These are phyloP conservation scores for Phyllostomus discolor DNA, from an alignment of 2,113 vertebrate species.

Conservation along the genomic window DNA sequence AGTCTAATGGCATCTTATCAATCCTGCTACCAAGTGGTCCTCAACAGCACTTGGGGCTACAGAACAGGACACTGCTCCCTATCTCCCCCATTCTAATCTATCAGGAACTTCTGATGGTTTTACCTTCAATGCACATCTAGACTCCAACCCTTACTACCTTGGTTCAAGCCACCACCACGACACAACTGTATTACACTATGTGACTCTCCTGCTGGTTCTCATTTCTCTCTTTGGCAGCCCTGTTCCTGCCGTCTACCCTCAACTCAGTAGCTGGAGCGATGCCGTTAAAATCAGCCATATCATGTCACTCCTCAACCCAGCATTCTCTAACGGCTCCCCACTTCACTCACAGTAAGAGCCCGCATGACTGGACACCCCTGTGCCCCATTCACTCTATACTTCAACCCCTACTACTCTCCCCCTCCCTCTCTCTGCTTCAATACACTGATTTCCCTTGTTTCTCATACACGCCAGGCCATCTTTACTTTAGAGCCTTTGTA, in stretches of 20 bases:
- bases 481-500: not conserved
- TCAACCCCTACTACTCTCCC: not conserved
- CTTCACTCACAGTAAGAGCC: not conserved
- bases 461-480: not conserved
- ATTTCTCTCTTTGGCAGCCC: not conserved
- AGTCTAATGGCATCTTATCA: not conserved
- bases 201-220: not conserved
- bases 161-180: not conserved
- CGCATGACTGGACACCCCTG: not conserved
- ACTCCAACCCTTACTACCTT: not conserved
- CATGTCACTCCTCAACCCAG: not conserved
- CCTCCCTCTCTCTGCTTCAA: not conserved
- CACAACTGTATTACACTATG: not conserved
- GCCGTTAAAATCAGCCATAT: not conserved
- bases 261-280: not conserved
- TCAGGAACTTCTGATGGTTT: slow-evolving; percentile 3
- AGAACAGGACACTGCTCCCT: not conserved
- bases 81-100: not conserved
- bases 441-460: not conserved
- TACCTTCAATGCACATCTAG: not conserved
- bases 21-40: not conserved
- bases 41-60: not conserved
- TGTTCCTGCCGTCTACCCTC: not conserved
- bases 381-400: not conserved
- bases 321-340: not conserved